Evolutionary conservation across 2,888 invertebrate genomes (phyloP), one percentile per base, ranked within the genome.

Genomic region (Malthinus seriepunctatus): DNA sequence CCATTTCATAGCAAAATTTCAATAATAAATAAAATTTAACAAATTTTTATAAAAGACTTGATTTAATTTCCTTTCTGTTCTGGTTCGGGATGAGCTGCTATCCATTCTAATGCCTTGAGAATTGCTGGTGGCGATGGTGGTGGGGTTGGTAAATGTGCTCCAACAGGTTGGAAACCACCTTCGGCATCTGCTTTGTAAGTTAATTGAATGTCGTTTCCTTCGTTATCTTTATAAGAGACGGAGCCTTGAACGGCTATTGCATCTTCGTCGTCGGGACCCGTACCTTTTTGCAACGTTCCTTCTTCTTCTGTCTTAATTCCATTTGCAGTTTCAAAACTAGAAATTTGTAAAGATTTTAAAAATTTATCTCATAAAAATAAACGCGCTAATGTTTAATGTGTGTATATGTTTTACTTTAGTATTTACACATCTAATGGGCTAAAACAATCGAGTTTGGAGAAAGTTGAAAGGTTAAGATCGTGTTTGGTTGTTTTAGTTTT

Each of bases 241-340:
- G 84, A 84, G 15, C 90, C 90, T 69, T 85, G 83, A 2, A 87
- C 86, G 11, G 86, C 80, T 53, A 88, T 85, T 11, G 87, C 88
- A 74, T 88, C 87, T 63, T 82, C 82, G 3, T 83, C 79, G 63
- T 90, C 88, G 1, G 89, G 83, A 48, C 87, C 83, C 50, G 82
- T 83, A 7, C 88, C 86, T 72, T 88, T 88, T 79, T 91, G 91
- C 68, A 91, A 76, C 23, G 88, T 87, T 10, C 91, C 91, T 10
- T 86, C 84, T 78, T 91, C 91, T 73, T 91, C 87, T 1, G 88
- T 90, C 74, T 90, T 88, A 56, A 91, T 91, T 56, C 90, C 90
- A 72, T 91, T 91, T 57, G 88, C 90, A 12, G 91, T 87, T 80
- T 91, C 91, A 72, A 86, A 91, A 74, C 91, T 91, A 75, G 42